Percentiles rank a stretch among this genome's conserved stretches.
Evolutionary conservation across 2,888 invertebrate genomes (phyloP).

Genomic region (Drosophila longiperda): DNA sequence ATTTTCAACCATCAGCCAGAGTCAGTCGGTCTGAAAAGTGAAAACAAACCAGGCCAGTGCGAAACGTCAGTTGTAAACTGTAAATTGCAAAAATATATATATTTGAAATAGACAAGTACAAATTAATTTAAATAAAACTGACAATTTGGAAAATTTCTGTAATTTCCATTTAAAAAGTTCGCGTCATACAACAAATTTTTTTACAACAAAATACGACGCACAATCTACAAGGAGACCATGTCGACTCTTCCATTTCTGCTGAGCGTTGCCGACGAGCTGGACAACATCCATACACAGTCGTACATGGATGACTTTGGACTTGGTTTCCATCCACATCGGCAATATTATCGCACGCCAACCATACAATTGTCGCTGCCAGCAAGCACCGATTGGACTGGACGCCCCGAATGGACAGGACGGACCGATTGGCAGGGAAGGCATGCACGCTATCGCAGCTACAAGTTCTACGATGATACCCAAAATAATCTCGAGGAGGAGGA

Average conservation of each 20-base stretch:
- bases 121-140: not conserved
- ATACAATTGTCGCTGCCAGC: conserved; percentile 84
- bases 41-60: conserved; percentile 52
- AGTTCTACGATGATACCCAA: conserved; percentile 81
- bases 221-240: conserved; percentile 72
- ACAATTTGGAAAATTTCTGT: not conserved
- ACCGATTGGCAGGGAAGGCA: conserved; percentile 76
- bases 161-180: not conserved
- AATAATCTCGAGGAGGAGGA: conserved; percentile 74
- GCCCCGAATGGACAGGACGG: conserved; percentile 81
- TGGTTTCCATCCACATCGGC: conserved; percentile 84
- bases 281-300: conserved; percentile 83
- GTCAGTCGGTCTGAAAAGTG: conserved; percentile 46
- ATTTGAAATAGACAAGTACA: conserved; percentile 3
- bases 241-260: conserved; percentile 84
- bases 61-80: conserved; percentile 7
- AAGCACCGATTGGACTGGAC: conserved; percentile 83
- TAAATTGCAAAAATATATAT: not conserved
- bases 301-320: conserved; percentile 84
- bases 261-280: conserved; percentile 84
- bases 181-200: not conserved
- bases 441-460: conserved; percentile 71
- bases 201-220: conserved; percentile 41
- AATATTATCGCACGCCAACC: conserved; percentile 83
- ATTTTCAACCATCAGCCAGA: conserved; percentile 42